phyloP scores from a whole-genome alignment of 2,888 invertebrate species.

The Andrena marginata region DNA sequence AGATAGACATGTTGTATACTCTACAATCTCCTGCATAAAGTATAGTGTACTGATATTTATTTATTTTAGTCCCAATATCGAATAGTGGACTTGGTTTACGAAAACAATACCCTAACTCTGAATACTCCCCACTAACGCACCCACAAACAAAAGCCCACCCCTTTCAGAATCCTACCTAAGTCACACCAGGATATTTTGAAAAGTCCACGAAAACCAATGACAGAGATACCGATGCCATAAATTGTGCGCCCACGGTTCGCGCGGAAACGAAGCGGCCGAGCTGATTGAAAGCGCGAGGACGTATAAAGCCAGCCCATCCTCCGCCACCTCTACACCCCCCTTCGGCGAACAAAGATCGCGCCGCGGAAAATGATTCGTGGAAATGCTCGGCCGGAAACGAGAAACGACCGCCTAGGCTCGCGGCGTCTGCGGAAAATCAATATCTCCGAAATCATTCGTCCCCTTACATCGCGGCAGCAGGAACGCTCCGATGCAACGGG shows the following conservation, averaged over 20 bases:
- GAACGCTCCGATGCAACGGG: neutral
- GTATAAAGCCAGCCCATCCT: neutral
- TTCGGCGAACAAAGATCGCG: neutral
- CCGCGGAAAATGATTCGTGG: neutral
- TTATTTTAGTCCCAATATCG: too few relatives aligned
- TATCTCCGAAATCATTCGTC: conserved; percentile 30
- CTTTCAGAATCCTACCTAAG: neutral
- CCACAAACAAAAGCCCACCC: neutral
- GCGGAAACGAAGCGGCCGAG: neutral
- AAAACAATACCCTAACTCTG: neutral
- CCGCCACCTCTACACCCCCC: neutral
- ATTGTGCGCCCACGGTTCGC: neutral
- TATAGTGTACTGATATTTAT: neutral
- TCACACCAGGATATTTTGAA: conserved; percentile 2
- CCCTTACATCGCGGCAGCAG: neutral
- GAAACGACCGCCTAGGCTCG: neutral
- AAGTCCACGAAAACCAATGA: neutral
- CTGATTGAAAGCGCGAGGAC: neutral
- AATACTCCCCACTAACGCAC: neutral
- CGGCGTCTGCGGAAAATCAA: conserved; percentile 25
- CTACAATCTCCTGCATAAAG: neutral
- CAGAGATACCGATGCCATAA: conserved; percentile 8
- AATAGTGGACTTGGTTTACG: too few relatives aligned
- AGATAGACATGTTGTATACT: neutral
- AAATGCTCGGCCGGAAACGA: neutral